Evolutionary conservation across 2,797 vertebrate genomes (phyloP), one percentile per base, ranked within the genome.

Genomic region (Atherinosoma microstoma): DNA sequence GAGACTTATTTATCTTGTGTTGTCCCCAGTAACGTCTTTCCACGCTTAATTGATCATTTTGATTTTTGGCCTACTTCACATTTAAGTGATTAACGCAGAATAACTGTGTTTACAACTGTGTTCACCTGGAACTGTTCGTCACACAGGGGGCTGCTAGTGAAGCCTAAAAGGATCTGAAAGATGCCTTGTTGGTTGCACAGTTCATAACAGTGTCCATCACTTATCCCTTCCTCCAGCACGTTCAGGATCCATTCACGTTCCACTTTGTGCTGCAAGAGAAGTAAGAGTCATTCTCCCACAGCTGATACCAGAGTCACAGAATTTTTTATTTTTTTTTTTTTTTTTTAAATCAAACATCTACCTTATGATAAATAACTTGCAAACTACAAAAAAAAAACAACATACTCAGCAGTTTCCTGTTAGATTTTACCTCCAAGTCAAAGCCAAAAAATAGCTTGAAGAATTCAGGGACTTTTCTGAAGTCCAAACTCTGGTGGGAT

Each of bases 371-470:
- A 56, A 30, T 56, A 30, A 56, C 15, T 54, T 54, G 22, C 12
- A 54, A 32, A 27, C 1, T 13, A 53, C n/a, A 3, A 47, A 53
- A 53, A 27, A 56, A 57, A 45, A 65, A 54, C 7, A 54, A 20
- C 11, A 24, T 16, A 61, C 30, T 70, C 16, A 74, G 13, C 9
- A 16, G 22, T 56, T 76, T 22, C 3, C 7, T 13, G 0, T n/a
- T n/a, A 49, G 10, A 5, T 3, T n/a, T 85, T 93, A 98, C 97
- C 97, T 99, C 95, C 1, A 95, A 79, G 87, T 98, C 96, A 60
- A 95, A 97, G 89, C 97, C 96, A 87, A 96, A 98, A 89, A 99
- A 99, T 58, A 99, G 93, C 83, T 96, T 97, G 92, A 96, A 99
- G 94, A 98, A 99, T 29, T 95, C 96, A 0, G 98, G 98, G 34